Evolutionary conservation across 2,113 vertebrate genomes (phyloP).

Genomic region (Bufo gargarizans): DNA sequence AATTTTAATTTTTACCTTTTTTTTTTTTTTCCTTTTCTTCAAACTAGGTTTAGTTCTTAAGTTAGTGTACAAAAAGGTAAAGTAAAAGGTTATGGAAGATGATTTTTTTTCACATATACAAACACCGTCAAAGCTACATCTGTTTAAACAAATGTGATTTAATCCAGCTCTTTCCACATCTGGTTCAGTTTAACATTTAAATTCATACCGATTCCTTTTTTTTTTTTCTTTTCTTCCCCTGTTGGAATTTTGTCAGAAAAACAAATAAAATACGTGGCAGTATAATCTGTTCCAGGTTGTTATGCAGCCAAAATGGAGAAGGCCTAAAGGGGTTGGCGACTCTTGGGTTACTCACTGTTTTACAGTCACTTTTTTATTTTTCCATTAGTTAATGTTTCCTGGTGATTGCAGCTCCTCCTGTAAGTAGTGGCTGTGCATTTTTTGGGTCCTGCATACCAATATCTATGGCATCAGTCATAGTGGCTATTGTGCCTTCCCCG

Average conservation of each 20-base stretch:
- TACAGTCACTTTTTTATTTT: too few species aligned
- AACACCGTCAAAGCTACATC: not conserved
- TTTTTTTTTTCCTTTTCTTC: not conserved
- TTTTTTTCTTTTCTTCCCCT: too few species aligned
- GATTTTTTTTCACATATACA: not conserved
- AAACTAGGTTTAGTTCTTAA: not conserved
- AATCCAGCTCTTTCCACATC: constrained; percentile 39
- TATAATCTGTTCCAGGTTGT: constrained; percentile 45
- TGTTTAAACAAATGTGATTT: constrained; percentile 17
- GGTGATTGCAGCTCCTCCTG: too few species aligned
- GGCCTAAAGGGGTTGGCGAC: not conserved
- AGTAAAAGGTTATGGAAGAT: too few species aligned
- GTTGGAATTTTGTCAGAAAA: constrained; percentile 29
- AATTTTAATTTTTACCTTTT: not conserved
- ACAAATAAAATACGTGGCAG: constrained; percentile 51
- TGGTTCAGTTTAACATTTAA: constrained; percentile 38
- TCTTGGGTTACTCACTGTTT: too few species aligned
- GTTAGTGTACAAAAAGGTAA: too few species aligned
- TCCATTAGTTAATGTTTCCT: too few species aligned
- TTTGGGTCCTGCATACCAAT: too few species aligned
- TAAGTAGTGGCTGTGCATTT: too few species aligned
- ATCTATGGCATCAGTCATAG: too few species aligned
- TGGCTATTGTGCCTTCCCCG: too few species aligned
- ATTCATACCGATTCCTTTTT: not conserved
- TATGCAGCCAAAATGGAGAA: not conserved